These are phyloP conservation scores for Pseudomugil gertrudae DNA, from an alignment of 2,797 vertebrate species.

Conservation along the genomic window DNA sequence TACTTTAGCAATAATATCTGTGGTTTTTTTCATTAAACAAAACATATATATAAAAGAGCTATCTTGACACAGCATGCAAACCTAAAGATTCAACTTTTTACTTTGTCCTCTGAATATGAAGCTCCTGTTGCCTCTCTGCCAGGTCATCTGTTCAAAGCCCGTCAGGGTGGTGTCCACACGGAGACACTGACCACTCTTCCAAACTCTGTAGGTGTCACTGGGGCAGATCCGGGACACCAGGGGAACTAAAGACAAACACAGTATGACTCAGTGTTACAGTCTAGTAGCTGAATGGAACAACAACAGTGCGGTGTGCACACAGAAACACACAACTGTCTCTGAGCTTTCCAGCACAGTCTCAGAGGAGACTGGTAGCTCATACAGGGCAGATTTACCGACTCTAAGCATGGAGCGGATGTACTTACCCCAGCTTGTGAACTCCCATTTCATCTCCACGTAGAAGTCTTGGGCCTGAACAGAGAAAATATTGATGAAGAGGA, in stretches of 20 bases:
- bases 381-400: constrained; percentile 21
- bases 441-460: constrained; percentile 99
- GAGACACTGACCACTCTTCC: constrained; percentile 97
- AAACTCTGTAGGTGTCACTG: constrained; percentile 96
- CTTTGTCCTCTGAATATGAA: constrained; percentile 96
- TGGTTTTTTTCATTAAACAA: background rate
- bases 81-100: constrained; percentile 64
- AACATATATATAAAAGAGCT: background rate
- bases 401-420: constrained; percentile 37
- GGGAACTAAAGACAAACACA: constrained; percentile 83
- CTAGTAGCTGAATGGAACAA: background rate
- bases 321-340: constrained; percentile 8
- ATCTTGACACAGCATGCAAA: background rate
- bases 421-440: constrained; percentile 99
- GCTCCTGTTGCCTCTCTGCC: constrained; percentile 97
- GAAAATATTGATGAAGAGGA: constrained; percentile 26
- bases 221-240: constrained; percentile 97
- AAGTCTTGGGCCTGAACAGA: constrained; percentile 92
- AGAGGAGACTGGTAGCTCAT: constrained; percentile 26
- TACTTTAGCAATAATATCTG: background rate
- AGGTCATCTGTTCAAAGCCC: constrained; percentile 99
- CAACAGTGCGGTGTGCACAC: background rate
- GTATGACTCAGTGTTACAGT: background rate
- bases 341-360: constrained; percentile 21
- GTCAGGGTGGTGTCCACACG: constrained; percentile 95